phyloP scores from a whole-genome alignment of 2,797 vertebrate genomes.

The Psittacula echo region DNA sequence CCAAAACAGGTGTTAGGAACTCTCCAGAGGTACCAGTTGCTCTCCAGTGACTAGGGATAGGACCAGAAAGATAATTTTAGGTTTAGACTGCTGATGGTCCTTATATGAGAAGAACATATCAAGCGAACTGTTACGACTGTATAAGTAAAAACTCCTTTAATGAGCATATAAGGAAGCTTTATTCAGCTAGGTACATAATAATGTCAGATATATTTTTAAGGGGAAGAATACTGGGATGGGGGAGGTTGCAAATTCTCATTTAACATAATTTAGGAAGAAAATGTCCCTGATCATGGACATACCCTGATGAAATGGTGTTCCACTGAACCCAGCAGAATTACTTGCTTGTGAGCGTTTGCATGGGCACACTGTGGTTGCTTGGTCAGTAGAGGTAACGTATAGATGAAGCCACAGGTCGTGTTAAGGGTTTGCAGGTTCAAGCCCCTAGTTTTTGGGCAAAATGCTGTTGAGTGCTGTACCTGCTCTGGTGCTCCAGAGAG shows the following conservation, averaged over 20 bases:
- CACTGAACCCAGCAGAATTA: not conserved
- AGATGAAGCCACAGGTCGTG: not conserved
- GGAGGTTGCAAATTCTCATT: not conserved
- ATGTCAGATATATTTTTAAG: not conserved
- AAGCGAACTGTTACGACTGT: not conserved
- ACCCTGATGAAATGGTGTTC: not conserved
- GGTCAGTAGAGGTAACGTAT: not conserved
- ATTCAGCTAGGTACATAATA: not conserved
- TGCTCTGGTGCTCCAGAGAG: slow-evolving; percentile 57
- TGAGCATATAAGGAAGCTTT: not conserved
- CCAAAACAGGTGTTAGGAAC: not conserved
- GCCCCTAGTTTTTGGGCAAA: slow-evolving; percentile 26
- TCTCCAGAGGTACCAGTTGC: not conserved
- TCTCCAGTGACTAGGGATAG: not conserved
- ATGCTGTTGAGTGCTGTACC: slow-evolving; percentile 49
- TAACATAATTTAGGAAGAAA: not conserved
- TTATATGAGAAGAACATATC: not conserved
- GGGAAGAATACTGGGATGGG: not conserved
- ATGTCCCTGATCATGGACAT: not conserved
- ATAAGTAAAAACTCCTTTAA: not conserved
- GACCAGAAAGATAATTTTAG: not conserved
- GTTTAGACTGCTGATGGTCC: not conserved
- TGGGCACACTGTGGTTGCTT: not conserved
- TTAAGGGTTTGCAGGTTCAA: not conserved
- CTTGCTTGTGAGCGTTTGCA: not conserved